Conservation (phyloP, 2,113 vertebrate genomes). For the Pygoscelis adeliae region DNA sequence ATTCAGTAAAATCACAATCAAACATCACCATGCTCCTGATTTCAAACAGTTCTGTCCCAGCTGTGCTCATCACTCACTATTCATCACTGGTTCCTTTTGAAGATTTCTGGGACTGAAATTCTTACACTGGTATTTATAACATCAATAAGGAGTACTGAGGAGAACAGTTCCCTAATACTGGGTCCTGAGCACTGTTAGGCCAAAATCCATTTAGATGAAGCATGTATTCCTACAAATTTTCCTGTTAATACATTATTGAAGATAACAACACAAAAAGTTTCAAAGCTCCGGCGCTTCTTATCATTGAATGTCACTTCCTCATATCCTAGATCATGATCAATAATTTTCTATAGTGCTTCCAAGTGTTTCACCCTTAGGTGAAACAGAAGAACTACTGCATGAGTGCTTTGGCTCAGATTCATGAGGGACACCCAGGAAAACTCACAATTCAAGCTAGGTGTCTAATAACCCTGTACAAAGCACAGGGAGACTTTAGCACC, state of each 20-base stretch:
- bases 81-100: background rate
- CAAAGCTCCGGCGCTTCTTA: background rate
- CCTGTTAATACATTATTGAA: conserved; percentile 1
- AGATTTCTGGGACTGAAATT: background rate
- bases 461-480: background rate
- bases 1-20: conserved; percentile 43
- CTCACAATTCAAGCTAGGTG: background rate
- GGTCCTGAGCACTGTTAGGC: background rate
- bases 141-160: background rate
- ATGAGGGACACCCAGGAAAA: background rate
- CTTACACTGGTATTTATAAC: background rate
- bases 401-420: background rate
- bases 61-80: conserved; percentile 51
- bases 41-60: conserved; percentile 24
- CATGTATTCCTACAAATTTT: conserved; percentile 1
- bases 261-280: background rate
- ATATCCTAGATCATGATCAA: background rate
- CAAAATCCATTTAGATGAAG: background rate
- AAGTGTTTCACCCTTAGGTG: background rate
- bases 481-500: background rate
- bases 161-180: background rate
- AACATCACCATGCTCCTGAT: conserved; percentile 34
- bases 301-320: background rate
- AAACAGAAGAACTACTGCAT: background rate
- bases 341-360: background rate